Evolutionary conservation across 2,888 invertebrate species (phyloP).

Genomic region (Hemaris fuciformis): DNA sequence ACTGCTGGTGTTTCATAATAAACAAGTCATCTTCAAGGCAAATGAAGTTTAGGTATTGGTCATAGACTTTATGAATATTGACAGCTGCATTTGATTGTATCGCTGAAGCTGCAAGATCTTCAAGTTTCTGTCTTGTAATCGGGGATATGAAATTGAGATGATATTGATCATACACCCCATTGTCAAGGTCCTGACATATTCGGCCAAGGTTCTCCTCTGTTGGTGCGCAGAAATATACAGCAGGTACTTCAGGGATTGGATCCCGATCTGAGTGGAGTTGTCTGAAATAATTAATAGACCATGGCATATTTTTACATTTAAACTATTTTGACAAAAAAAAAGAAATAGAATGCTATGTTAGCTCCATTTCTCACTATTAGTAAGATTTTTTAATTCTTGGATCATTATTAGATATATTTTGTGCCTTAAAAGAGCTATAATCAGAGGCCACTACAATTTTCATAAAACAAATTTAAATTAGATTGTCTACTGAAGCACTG

Average conservation of each 20-base stretch:
- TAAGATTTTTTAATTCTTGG: no score
- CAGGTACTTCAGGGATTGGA: constrained; percentile 98
- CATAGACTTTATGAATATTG: constrained; percentile 96
- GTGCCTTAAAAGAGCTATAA: no score
- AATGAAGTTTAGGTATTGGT: constrained; percentile 99
- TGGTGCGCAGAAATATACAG: constrained; percentile 98
- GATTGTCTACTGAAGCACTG: no score
- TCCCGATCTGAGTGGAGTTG: constrained; percentile 93
- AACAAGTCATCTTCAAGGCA: constrained; percentile 99
- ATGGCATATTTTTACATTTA: not conserved
- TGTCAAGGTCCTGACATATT: constrained; percentile 94
- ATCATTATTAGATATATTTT: no score
- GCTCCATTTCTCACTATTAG: not conserved
- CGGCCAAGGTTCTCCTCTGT: constrained; percentile 97
- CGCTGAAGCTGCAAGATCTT: constrained; percentile 96
- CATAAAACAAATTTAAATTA: no score
- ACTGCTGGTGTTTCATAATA: constrained; percentile 94
- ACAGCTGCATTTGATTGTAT: constrained; percentile 95
- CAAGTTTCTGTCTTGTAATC: constrained; percentile 94
- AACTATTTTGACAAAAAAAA: no score
- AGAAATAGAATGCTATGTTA: no score
- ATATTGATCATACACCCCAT: constrained; percentile 95
- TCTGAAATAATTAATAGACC: constrained; percentile 67
- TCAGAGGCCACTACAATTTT: no score
- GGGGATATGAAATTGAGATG: constrained; percentile 98